A percentile compares a stretch with the other conserved stretches of the same genome.
Conservation (phyloP, 2,113 vertebrate species). For the Beaufortia kweichowensis region DNA sequence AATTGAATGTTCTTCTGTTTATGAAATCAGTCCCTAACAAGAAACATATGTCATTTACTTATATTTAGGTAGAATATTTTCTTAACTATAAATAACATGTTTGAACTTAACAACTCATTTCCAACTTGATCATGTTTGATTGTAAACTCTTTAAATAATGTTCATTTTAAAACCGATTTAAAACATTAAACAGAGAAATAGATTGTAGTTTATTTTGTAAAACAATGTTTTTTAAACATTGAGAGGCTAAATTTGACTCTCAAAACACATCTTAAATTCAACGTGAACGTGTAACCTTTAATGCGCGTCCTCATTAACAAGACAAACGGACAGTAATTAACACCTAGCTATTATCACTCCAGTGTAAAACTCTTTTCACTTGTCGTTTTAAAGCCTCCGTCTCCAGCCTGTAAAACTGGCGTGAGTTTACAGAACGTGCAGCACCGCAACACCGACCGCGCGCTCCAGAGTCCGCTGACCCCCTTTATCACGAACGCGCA, state of each 20-base stretch:
- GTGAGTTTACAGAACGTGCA: slow-evolving; percentile 6
- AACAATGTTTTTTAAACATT: no score
- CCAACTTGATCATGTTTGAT: no score
- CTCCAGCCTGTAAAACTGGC: slow-evolving; percentile 59
- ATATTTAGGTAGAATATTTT: no score
- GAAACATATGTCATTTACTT: no score
- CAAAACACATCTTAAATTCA: slow-evolving; percentile 36
- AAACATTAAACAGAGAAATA: no score
- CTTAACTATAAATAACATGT: no score
- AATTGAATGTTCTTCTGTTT: no score
- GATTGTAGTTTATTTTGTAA: no score
- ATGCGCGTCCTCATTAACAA: slow-evolving; percentile 65
- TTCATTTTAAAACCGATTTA: no score
- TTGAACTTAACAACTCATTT: no score
- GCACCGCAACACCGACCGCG: background rate
- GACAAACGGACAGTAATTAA: slow-evolving; percentile 78
- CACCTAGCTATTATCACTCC: slow-evolving; percentile 76
- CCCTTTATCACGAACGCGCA: background rate
- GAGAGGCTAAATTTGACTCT: no score
- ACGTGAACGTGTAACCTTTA: slow-evolving; percentile 60
- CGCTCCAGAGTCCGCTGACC: slow-evolving; percentile 48
- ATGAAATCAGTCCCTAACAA: no score
- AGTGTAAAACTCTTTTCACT: slow-evolving; percentile 75
- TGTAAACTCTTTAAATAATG: background rate
- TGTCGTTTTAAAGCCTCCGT: slow-evolving; percentile 56